These are phyloP conservation scores for Siniperca scherzeri DNA, from an alignment of 2,797 vertebrate genomes.

Conservation along the genomic window DNA sequence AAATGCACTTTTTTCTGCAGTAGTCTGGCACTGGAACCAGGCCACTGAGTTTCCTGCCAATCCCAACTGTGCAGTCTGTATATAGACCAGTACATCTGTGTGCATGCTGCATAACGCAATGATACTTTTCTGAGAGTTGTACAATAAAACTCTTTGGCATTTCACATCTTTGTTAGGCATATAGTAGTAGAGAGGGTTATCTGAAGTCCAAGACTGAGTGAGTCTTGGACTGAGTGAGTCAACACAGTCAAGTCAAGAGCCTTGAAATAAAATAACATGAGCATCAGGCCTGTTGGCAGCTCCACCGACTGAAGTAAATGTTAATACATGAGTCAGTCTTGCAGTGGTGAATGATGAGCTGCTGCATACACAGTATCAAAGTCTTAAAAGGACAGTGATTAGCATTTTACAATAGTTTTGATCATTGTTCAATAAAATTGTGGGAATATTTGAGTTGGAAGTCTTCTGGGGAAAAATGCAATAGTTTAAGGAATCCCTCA, in stretches of 20 bases:
- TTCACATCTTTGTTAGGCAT: background rate
- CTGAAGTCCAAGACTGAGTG: background rate
- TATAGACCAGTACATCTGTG: constrained; percentile 42
- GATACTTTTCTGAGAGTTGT: background rate
- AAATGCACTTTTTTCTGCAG: constrained; percentile 38
- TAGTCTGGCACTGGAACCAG: constrained; percentile 34
- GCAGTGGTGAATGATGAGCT: background rate
- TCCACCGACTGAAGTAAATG: background rate
- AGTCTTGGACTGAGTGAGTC: background rate
- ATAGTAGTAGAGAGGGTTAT: background rate
- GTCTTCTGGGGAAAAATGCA: background rate
- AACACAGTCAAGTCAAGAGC: background rate
- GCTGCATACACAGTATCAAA: background rate
- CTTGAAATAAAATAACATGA: background rate
- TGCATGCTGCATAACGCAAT: background rate
- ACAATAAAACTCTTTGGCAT: background rate
- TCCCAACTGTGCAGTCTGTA: constrained; percentile 15
- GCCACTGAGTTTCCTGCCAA: constrained; percentile 39
- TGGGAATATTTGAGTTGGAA: background rate
- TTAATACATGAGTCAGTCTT: background rate
- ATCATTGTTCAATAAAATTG: background rate
- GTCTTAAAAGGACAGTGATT: background rate
- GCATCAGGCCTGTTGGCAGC: background rate
- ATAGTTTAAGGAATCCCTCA: background rate
- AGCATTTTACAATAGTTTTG: background rate